Base-by-base conservation (phyloP, 2,797 vertebrate species). In the Chromis chromis region DNA sequence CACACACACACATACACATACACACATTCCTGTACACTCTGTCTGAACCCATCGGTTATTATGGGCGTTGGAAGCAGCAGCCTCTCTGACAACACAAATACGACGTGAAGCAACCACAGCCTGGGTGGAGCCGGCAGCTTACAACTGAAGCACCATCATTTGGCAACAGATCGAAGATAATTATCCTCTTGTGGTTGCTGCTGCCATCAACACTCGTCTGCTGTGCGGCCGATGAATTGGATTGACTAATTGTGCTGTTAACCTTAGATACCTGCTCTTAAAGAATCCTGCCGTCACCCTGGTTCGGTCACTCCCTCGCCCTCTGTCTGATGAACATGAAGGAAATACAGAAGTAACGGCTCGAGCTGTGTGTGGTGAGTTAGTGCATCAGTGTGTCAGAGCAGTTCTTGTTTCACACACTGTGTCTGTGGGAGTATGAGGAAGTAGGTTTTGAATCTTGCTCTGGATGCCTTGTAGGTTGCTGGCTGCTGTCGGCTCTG, bases 381-480 rank as follows among this genome's bases (percentile, higher is more conserved):
- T 14, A 71, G 66, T 70, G 55, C 11, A 27, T 54, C 24, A 3
- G 33, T 56, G 44, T 42, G 33, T 63, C 56, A 33, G 52, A 80
- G 64, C 40, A 88, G 81, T 92, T 91, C 92, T 93, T 79, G 84
- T 93, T 93, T 94, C 81, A 78, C 73, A 78, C 77, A 60, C 8
- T 49, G 39, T 11, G 39, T 73, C 77, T 71, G 88, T 86, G 84
- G 84, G 84, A 87, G 89, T 72, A 85, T 92, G 82, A 95, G 95
- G 95, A 95, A 95, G 93, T 94, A 81, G 64, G 4, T 50, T 63
- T 81, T 90, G 61, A 86, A 82, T 65, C 77, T 52, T 71, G 50
- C 76, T 27, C 44, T 88, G 74, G 70, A 77, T 78, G 80, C 87
- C 78, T 78, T 81, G 65, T 72, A 81, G 74, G 70, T 70, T 2